Evolutionary conservation across 1,140 invertebrate species (phyloP).

Genomic region (Dreissena rostriformis): DNA sequence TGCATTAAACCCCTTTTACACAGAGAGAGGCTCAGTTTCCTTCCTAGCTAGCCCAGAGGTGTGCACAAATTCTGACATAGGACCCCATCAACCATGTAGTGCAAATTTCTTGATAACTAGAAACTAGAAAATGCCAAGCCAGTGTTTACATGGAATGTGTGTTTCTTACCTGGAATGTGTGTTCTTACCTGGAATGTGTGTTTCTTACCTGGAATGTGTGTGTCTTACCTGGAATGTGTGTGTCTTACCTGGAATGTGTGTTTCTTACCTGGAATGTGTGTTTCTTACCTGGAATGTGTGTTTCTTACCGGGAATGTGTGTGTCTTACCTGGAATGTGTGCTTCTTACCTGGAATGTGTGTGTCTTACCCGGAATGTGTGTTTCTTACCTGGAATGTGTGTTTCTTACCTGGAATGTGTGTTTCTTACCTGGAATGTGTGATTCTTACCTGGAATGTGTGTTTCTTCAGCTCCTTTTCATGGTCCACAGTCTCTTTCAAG

Average conservation of each 20-base stretch:
- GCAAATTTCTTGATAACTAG: too few species aligned
- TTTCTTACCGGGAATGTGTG: constrained; percentile 85
- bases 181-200: constrained; percentile 85
- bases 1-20: too few species aligned
- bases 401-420: constrained; percentile 85
- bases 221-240: constrained; percentile 85
- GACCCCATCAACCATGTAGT: too few species aligned
- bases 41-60: too few species aligned
- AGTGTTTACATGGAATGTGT: background rate
- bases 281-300: constrained; percentile 85
- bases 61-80: too few species aligned
- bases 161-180: constrained; percentile 84
- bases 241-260: constrained; percentile 85
- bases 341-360: constrained; percentile 85
- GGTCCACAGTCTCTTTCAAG: constrained; percentile 87
- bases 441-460: constrained; percentile 85
- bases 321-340: constrained; percentile 85
- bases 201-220: constrained; percentile 85
- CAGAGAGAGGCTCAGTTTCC: too few species aligned
- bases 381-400: constrained; percentile 85
- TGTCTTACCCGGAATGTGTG: constrained; percentile 85
- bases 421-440: constrained; percentile 85
- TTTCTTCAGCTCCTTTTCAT: constrained; percentile 83
- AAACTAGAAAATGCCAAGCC: background rate
- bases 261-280: constrained; percentile 85